phyloP scores from a whole-genome alignment of 2,888 invertebrate genomes.

The Ryuthela nishihirai region DNA sequence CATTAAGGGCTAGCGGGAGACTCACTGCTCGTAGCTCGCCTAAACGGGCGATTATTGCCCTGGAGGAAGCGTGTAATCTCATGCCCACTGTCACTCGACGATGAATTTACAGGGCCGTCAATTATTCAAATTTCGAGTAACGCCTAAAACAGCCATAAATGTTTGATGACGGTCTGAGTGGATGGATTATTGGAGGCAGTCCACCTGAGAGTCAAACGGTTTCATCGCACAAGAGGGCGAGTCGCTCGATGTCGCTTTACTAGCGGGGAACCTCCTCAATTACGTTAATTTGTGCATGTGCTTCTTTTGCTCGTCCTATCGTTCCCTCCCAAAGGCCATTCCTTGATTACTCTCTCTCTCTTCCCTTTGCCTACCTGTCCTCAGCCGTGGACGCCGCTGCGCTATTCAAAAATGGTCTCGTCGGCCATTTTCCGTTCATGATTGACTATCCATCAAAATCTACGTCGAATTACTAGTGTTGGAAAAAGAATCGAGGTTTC shows the following conservation, averaged over 20 bases:
- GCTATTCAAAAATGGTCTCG: too few species aligned
- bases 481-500: too few species aligned
- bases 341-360: too few species aligned
- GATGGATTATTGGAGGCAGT: constrained; percentile 19
- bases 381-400: too few species aligned
- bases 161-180: constrained; percentile 26
- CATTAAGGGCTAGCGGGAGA: constrained; percentile 26
- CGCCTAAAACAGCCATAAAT: constrained; percentile 38
- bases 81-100: constrained; percentile 33
- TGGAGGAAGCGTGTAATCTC: background rate
- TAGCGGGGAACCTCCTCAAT: constrained; percentile 27
- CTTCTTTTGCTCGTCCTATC: background rate
- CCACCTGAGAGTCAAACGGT: constrained; percentile 35
- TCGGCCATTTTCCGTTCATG: too few species aligned
- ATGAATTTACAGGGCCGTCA: constrained; percentile 36
- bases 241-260: too few species aligned
- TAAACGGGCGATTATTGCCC: constrained; percentile 34
- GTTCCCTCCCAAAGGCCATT: too few species aligned
- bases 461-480: too few species aligned
- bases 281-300: constrained; percentile 33
- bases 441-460: too few species aligned
- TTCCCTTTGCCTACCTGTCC: too few species aligned
- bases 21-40: constrained; percentile 27
- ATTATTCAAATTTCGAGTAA: constrained; percentile 38
- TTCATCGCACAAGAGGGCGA: too few species aligned